Base-by-base conservation (phyloP, 2,113 vertebrate species). In the Eublepharis macularius region DNA sequence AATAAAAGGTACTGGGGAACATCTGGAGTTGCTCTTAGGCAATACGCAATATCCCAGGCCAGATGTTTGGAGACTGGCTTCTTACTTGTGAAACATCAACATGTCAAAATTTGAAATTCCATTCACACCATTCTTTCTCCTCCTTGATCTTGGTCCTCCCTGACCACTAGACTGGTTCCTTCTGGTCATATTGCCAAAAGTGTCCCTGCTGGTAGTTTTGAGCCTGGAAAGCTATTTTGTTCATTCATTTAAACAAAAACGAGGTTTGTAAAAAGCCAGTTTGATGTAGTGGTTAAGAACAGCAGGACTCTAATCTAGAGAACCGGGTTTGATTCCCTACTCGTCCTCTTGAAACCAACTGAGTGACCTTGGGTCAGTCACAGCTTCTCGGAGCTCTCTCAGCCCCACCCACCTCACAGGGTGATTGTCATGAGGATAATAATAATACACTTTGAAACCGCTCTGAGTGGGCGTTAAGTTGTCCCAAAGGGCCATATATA, bases 1-100 rank as follows among this genome's bases (percentile, higher is more conserved):
- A 89, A 89, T 78, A 90, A 94, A 92, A 92, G 68, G 76, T 89
- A 84, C 86, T 26, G 60, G 57, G 10, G 65, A 92, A 94, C 93
- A 95, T 94, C 92, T 94, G 94, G 94, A 95, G 89, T 83, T 94
- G 87, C 90, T 95, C 93, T 95, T 84, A 91, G 83, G 82, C 86
- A 90, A 89, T 87, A 87, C 0, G 49, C 80, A 95, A 93, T 90
- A 92, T 90, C 85, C 79, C 88, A 81, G 0, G 87, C 90, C 93
- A 95, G 93, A 94, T 95, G 93, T 79, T 91, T 87, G 91, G 76
- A 79, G 92, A 88, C 90, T 90, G 85, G n/a, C 78, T 91, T 89
- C 92, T 63, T 91, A 54, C 86, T 91, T 86, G 82, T 82, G 89
- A 93, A 94, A 92, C 0, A 1, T 89, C 93, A 93, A 89, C 39